Base-by-base conservation (phyloP, 2,113 vertebrate species). In the Tyto alba region DNA sequence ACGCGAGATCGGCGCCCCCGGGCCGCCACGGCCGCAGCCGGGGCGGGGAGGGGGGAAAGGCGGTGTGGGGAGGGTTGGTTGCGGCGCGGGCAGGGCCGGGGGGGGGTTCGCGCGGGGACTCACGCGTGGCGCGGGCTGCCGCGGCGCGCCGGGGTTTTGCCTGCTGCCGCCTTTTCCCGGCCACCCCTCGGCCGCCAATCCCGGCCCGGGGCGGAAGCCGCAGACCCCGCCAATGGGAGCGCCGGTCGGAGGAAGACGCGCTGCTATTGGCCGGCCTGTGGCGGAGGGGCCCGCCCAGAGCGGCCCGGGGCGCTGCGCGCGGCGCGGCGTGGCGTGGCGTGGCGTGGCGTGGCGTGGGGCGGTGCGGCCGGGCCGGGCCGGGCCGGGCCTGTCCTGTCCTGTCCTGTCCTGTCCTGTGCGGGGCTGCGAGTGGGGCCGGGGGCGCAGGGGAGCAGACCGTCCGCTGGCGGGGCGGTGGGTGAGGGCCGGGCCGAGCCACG, bases 101-200 rank as follows among this genome's bases (percentile, higher is more conserved):
- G 25, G 3, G 9, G 13, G 23, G 3, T 16, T 29, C 12, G 16
- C 34, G 68, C 34, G 22, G 32, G 13, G 20, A 72, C 76, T 75
- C 89, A 88, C 93, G 67, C 71, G 30, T 23, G 10, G 14, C 27
- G 7, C 52, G 26, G 34, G 19, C 55, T 47, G 12, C 60, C 8
- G 40, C 36, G 19, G 12, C 36, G 40, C 34, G 45, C 83, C 43
- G 25, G 6, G 10, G 9, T 38, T 92, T 87, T 60, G 59, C 82
- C 83, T 30, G 77, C 41, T 92, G 89, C 89, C 92, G 95, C 95
- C 95, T 92, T 96, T 89, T 5, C 72, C 77, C 21, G 85, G 38
- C 19, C 34, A 74, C 40, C n/a, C 36, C n/a, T 10, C n/a, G 23
- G 55, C 71, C 21, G 12, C 94, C 94, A 95, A 95, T 95, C 94